Conservation (phyloP, 2,797 vertebrate genomes). For the Acrocephalus scirpaceus region DNA sequence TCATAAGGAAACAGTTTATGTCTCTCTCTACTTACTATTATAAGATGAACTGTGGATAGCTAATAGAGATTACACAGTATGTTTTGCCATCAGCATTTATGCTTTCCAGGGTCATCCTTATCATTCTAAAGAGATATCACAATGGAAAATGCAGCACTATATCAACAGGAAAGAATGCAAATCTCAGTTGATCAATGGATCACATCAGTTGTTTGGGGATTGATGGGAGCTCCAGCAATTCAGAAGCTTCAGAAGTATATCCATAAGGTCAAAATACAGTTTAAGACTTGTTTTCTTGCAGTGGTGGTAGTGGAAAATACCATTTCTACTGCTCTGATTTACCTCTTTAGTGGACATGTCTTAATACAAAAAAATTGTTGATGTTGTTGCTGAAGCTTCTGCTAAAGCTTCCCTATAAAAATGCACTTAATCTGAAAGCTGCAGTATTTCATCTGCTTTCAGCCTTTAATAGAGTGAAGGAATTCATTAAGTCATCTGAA, state of each 20-base stretch:
- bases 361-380: background rate
- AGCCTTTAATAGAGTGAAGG: slow-evolving; percentile 36
- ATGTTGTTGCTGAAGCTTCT: slow-evolving; percentile 15
- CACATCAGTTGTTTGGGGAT: background rate
- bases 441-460: slow-evolving; percentile 38
- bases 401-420: slow-evolving; percentile 21
- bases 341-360: background rate
- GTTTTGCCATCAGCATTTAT: slow-evolving; percentile 17
- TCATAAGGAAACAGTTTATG: slow-evolving; percentile 15
- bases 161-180: slow-evolving; percentile 16
- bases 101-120: slow-evolving; percentile 11
- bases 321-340: slow-evolving; percentile 11
- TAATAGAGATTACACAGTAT: slow-evolving; percentile 15
- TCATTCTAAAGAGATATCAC: slow-evolving; percentile 12
- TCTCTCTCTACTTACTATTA: background rate
- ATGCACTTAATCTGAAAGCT: slow-evolving; percentile 26
- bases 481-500: slow-evolving; percentile 63
- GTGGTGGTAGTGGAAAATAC: background rate
- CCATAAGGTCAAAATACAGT: slow-evolving; percentile 6
- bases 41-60: slow-evolving; percentile 28
- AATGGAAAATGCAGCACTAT: background rate
- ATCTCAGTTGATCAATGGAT: slow-evolving; percentile 15
- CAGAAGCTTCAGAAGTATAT: slow-evolving; percentile 1
- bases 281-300: background rate
- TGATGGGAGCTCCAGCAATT: background rate